phyloP scores from a whole-genome alignment of 2,797 vertebrate species.

The Chaenodraco wilsoni region DNA sequence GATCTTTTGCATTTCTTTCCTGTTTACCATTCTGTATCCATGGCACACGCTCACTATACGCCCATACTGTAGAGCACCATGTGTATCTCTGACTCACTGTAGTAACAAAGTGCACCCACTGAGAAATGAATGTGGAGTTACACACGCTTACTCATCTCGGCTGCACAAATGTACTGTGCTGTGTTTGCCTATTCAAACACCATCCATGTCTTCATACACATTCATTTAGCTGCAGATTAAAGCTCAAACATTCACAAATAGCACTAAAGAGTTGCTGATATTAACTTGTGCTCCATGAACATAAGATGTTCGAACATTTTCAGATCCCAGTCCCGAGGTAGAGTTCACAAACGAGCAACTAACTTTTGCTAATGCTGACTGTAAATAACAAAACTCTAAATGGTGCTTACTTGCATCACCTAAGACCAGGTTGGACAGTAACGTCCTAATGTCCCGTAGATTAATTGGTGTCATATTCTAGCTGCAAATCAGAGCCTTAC shows the following conservation, averaged over 20 bases:
- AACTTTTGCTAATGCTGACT: background rate
- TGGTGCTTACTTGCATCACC: background rate
- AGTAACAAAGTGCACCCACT: background rate
- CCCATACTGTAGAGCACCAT: background rate
- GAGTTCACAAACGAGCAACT: background rate
- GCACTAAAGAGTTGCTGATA: background rate
- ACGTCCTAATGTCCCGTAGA: background rate
- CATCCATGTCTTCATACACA: background rate
- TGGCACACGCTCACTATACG: background rate
- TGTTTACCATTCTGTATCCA: slow-evolving; percentile 13
- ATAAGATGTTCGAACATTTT: background rate
- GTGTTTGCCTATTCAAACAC: background rate
- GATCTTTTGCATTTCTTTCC: slow-evolving; percentile 16
- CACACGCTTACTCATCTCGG: background rate
- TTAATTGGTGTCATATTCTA: background rate
- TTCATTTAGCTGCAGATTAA: slow-evolving; percentile 14
- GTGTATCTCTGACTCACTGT: slow-evolving; percentile 18
- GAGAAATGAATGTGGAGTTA: background rate
- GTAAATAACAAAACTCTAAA: background rate
- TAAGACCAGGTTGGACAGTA: too few species aligned
- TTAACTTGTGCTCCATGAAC: background rate
- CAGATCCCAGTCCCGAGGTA: background rate
- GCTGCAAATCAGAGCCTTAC: background rate
- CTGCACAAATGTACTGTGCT: background rate
- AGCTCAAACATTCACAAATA: background rate